Base-by-base conservation (phyloP, 2,797 vertebrate genomes). In the Fistularia tabacaria region DNA sequence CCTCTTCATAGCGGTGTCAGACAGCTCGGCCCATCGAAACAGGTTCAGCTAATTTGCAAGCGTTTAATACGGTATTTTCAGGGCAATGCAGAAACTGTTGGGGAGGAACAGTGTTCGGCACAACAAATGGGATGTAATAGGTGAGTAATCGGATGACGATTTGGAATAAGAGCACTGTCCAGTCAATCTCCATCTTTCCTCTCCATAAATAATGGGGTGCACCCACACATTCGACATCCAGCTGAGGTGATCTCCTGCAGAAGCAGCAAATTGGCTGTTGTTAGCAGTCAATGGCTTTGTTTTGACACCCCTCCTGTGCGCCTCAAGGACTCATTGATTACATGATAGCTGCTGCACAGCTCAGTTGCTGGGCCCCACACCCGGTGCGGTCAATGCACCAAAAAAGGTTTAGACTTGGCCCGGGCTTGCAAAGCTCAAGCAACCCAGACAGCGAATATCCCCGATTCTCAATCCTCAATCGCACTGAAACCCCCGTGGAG, bases 281-380 rank as follows among this genome's bases (percentile, higher is more conserved):
- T 84, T 81, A 70, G 66, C 78, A 69, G 79, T 85, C 82, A 79
- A 79, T 82, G 82, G 77, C 65, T 67, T 76, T 85, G 81, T 87
- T 87, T 87, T 85, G 85, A 86, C 83, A 84, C 77, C 69, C 61
- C 71, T 74, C 71, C 78, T 69, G 77, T 77, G 81, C 59, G 82
- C 72, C 80, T 85, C 74, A 78, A 85, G 80, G 78, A 83, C 80
- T 86, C 84, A 86, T 86, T 85, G 86, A 88, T 88, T 85, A 82
- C 71, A 81, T 74, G 77, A 82, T 83, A 68, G 78, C 72, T 72
- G 76, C 67, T 73, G 74, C 62, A 64, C 71, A 75, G 76, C 65
- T 58, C 64, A 81, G 80, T 72, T 80, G 63, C 72, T 71, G 45
- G 71, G 82, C 76, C 69, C 69, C 76, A 73, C 60, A 69, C 83